phyloP scores from a whole-genome alignment of 1,140 invertebrate species.

The Branchinecta lynchi region DNA sequence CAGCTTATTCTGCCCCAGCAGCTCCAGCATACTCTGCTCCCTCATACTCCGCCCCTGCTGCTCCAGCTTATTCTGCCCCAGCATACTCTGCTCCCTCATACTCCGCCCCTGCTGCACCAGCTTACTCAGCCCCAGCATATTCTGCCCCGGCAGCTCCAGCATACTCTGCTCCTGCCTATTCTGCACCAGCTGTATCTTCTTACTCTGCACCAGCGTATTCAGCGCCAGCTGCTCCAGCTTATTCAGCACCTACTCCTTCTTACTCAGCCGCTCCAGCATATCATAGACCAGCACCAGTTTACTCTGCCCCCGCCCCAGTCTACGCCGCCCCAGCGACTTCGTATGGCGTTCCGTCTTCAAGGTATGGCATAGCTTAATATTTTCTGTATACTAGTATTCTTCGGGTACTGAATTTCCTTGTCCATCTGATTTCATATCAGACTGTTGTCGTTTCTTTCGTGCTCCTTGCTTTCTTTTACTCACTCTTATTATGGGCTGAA shows the following conservation, averaged over 20 bases:
- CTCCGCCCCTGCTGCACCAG: constrained; percentile 13
- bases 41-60: constrained; percentile 11
- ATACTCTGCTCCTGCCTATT: constrained; percentile 13
- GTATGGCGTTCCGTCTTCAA: not conserved
- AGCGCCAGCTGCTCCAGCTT: constrained; percentile 17
- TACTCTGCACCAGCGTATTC: constrained; percentile 13
- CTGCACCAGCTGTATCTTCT: constrained; percentile 9
- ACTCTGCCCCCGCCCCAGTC: constrained; percentile 17
- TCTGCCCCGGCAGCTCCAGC: constrained; percentile 15
- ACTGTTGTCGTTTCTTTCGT: no score
- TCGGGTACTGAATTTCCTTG: no score
- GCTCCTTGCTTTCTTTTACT: no score
- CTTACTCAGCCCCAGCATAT: constrained; percentile 18
- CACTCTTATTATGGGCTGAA: no score
- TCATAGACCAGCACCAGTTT: constrained; percentile 2
- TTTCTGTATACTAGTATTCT: no score
- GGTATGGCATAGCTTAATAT: not conserved
- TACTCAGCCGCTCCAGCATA: constrained; percentile 15
- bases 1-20: constrained; percentile 14
- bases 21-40: constrained; percentile 11
- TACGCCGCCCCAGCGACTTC: constrained; percentile 18
- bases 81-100: constrained; percentile 7
- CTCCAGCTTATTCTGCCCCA: not conserved
- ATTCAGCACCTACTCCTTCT: constrained; percentile 14
- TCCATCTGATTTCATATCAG: no score